Evolutionary conservation across 2,888 invertebrate species (phyloP), one percentile per base, ranked within the genome.

Genomic region (Bibio marci): DNA sequence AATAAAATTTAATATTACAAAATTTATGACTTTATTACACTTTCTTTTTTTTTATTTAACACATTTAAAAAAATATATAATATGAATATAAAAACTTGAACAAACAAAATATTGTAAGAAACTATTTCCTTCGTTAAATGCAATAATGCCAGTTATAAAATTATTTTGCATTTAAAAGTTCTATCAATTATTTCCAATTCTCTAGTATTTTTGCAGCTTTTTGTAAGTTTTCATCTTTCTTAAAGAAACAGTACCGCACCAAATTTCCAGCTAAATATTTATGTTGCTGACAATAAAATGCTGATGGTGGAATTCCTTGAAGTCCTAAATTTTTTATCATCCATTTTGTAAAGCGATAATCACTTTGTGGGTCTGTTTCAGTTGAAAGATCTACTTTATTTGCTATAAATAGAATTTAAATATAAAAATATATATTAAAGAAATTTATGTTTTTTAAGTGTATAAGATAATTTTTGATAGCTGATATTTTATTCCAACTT

Each of bases 291-390:
- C 79, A 76, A 60, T 95, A 98, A 65, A 98, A 98, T 1, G 91
- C 92, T 33, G 83, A 80, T 0, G 90, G 86, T 2, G 97, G 98
- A 46, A 98, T 97, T 10, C 87, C 81, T 48, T 92, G 82, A 14
- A 98, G 65, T 32, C 92, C 90, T 50, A 87, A 76, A 52, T 91
- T 85, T 54, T 85, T 88, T 1, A 83, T 83, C 71, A 98, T 79
- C 83, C 94, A 97, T 62, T 92, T 87, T 0, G 91, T 90, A 60
- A 98, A 97, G 47, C 73, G 73, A 58, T 88, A 92, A 64, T 98
- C 98, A 44, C 73, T 76, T 50, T 76, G 70, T 47, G 69, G 68
- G 52, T 87, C 87, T 0, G 55, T 63, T 57, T 87, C 86, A 1
- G 70, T 57, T 2, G 66, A 67, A 8, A 87, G 62, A 54, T 80